Conservation (phyloP, 2,888 invertebrate species). For the Parnassius mnemosyne region DNA sequence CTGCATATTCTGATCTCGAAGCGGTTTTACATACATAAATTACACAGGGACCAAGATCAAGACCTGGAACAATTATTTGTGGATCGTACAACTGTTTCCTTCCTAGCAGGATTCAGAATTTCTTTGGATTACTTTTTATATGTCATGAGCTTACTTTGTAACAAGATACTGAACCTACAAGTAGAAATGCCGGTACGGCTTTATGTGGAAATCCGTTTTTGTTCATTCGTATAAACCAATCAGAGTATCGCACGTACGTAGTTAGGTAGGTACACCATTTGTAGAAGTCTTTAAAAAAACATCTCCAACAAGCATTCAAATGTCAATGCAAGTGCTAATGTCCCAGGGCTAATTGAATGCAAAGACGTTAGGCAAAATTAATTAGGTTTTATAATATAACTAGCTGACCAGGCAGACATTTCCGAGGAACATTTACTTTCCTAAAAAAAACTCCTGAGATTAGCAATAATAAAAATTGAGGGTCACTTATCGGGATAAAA, state of each 20-base stretch:
- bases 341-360: constrained; percentile 15
- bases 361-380: neutral
- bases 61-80: too few relatives aligned
- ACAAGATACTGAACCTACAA: constrained; percentile 21
- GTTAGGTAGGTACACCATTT: constrained; percentile 25
- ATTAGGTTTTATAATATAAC: too few relatives aligned
- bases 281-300: constrained; percentile 23
- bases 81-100: too few relatives aligned
- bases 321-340: constrained; percentile 12
- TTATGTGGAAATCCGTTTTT: constrained; percentile 24
- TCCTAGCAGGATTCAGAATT: constrained; percentile 13
- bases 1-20: too few relatives aligned
- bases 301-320: constrained; percentile 23
- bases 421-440: too few relatives aligned
- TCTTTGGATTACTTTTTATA: constrained; percentile 19
- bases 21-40: too few relatives aligned
- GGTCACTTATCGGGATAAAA: too few relatives aligned
- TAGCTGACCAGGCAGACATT: too few relatives aligned
- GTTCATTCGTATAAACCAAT: constrained; percentile 17
- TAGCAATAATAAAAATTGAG: too few relatives aligned
- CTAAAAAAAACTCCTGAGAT: too few relatives aligned
- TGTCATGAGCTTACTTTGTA: constrained; percentile 20
- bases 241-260: constrained; percentile 24
- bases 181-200: constrained; percentile 18
- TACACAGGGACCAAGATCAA: too few relatives aligned